A percentile compares a stretch with the other conserved stretches of the same genome.
Conservation (phyloP, 2,113 vertebrate genomes). For the Trogon melanurus region DNA sequence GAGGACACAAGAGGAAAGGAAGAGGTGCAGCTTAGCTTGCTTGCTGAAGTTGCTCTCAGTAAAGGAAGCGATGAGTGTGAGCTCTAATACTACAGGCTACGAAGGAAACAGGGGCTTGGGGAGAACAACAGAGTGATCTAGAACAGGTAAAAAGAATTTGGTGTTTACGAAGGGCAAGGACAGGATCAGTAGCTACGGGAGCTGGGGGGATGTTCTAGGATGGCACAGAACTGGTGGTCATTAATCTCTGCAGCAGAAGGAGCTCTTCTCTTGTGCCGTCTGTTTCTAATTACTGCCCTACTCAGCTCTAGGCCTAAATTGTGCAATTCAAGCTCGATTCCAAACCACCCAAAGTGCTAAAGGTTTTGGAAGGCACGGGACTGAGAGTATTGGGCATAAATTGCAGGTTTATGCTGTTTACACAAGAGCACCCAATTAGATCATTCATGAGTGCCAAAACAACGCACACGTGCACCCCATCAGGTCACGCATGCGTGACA, state of each 20-base stretch:
- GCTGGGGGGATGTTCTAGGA: not conserved
- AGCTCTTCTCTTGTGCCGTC: constrained; percentile 9
- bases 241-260: constrained; percentile 14
- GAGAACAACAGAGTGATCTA: not conserved
- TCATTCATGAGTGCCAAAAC: not conserved
- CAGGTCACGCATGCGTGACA: not conserved
- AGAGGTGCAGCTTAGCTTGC: not conserved
- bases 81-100: not conserved
- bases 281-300: constrained; percentile 29
- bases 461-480: not conserved
- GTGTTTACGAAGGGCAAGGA: not conserved
- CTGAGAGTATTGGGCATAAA: not conserved
- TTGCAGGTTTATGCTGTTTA: constrained; percentile 12
- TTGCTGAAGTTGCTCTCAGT: not conserved
- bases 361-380: constrained; percentile 38
- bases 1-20: not conserved
- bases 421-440: not conserved
- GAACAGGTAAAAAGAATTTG: not conserved
- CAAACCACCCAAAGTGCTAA: constrained; percentile 45
- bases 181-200: not conserved
- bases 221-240: not conserved
- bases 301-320: constrained; percentile 25
- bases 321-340: constrained; percentile 8
- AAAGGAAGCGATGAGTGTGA: not conserved
- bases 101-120: not conserved